A percentile compares a stretch with the other conserved stretches of the same genome.
Evolutionary conservation across 2,113 vertebrate genomes (phyloP).

Genomic region (Triplophysa siluroides): DNA sequence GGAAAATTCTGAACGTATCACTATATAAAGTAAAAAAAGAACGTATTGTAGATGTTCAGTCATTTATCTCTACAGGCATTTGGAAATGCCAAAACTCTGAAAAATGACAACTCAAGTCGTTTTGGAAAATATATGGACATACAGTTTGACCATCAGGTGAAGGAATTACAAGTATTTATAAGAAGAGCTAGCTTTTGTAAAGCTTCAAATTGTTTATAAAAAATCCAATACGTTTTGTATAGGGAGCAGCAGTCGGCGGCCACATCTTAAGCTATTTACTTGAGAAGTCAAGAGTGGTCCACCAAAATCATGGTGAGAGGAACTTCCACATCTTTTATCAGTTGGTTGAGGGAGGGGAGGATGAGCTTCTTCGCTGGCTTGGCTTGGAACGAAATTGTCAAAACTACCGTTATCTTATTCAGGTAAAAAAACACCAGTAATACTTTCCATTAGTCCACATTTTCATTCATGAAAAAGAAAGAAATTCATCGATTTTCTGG

Average conservation of each 20-base stretch:
- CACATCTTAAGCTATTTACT: conserved; percentile 95
- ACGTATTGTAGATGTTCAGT: conserved; percentile 7
- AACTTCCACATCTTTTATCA: conserved; percentile 99
- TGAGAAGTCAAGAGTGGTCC: conserved; percentile 92
- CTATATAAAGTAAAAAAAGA: not conserved
- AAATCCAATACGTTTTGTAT: not conserved
- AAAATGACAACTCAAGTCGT: conserved; percentile 96
- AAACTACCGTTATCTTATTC: conserved; percentile 86
- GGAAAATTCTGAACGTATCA: not conserved
- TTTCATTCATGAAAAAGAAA: not conserved
- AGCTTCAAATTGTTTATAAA: not conserved
- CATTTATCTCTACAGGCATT: conserved; percentile 80
- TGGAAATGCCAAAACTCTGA: conserved; percentile 93
- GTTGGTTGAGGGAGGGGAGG: conserved; percentile 85
- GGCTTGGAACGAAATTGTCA: conserved; percentile 84
- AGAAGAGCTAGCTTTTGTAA: not conserved
- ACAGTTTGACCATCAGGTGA: conserved; percentile 94
- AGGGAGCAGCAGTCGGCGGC: conserved; percentile 92
- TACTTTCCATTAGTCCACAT: not conserved
- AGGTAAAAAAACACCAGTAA: conserved; percentile 68
- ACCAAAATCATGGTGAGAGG: conserved; percentile 92
- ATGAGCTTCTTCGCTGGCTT: conserved; percentile 79
- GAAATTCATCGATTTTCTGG: not conserved
- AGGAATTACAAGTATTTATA: not conserved
- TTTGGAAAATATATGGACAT: conserved; percentile 99